Evolutionary conservation across 2,113 vertebrate genomes (phyloP), one percentile per base, ranked within the genome.

Genomic region (Misgurnus mizolepis): DNA sequence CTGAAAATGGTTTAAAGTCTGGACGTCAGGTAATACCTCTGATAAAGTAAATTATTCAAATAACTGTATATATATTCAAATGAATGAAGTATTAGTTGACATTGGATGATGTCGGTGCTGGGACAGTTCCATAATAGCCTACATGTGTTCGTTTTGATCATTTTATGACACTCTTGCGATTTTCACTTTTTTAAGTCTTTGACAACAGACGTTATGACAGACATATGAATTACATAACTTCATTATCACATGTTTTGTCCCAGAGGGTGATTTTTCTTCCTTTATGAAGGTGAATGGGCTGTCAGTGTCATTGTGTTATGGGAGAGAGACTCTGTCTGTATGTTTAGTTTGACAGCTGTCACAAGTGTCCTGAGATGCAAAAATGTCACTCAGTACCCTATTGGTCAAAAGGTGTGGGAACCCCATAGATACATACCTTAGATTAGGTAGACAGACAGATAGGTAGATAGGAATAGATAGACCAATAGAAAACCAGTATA

Each of bases 1-100:
- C 34, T n/a, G 8, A 78, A 12, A 15, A 85, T 85, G 83, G 34
- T 61, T 65, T 82, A 82, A 82, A 34, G 12, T 17, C 58, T 60
- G 27, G 22, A 70, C 7, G 6, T 67, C 62, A 82, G 80, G 83
- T 82, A 65, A n/a, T 15, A 75, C 22, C 17, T 27, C 40, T 75
- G 4, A 27, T 49, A 27, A 27, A 64, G 18, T 11, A 8, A 49
- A 34, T 27, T 61, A 47, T 56, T 58, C 34, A 72, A 72, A 72
- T 56, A 0, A 56, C 6, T 47, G 7, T 49, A 15, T 34, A 45
- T 75, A 15, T 27, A 60, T 45, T 73, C n/a, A 64, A 75, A 64
- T 75, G 12, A 64, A 11, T 64, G 7, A n/a, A 56, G 15, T 7
- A 2, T 7, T 2, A 17, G 15, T 8, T 47, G n/a, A n/a, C 14